Evolutionary conservation across 2,797 vertebrate genomes (phyloP), one percentile per base, ranked within the genome.

Genomic region (Serranus cabrilla): DNA sequence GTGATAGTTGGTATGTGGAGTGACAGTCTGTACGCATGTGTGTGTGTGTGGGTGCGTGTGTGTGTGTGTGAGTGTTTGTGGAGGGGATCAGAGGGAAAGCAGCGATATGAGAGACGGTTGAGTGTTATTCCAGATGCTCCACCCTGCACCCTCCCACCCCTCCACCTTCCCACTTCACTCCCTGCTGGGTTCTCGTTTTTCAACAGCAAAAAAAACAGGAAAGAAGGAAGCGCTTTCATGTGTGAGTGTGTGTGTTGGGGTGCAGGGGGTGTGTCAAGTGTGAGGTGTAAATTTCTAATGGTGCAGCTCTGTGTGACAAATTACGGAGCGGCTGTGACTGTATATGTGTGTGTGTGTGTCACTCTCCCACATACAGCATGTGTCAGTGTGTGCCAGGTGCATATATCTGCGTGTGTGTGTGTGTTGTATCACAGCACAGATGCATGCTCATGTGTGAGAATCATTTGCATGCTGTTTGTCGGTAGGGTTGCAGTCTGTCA

Each of bases 81-180:
- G 4, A 49, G 47, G 64, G 86, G 80, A 91, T 89, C 82, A 83
- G 86, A 87, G 75, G 64, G 67, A 69, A 54, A 65, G 74, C 78
- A 51, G 71, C 65, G 85, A 88, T 65, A 84, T 84, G 71, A 76
- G 82, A 89, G 84, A 72, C 11, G 72, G 50, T 64, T 82, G 86
- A 91, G 68, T 88, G 85, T 87, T 91, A 89, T 90, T 90, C 88
- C 91, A 93, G 91, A 92, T 92, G 90, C 87, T 83, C 78, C 80
- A 70, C 55, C 82, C 76, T 25, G 3, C 51, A 37, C 66, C 60
- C 39, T 37, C 58, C 54, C 10, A 17, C 42, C 47, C 73, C 85
- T 71, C 62, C 74, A 67, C 69, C 66, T 78, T 84, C 77, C 71
- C 73, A 73, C 87, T 78, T 76, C 74, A 16, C 69, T 89, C 78